Percentiles rank a stretch among this genome's conserved stretches.
Conservation (phyloP, 2,797 vertebrate genomes). For the Anabacerthia variegaticeps region DNA sequence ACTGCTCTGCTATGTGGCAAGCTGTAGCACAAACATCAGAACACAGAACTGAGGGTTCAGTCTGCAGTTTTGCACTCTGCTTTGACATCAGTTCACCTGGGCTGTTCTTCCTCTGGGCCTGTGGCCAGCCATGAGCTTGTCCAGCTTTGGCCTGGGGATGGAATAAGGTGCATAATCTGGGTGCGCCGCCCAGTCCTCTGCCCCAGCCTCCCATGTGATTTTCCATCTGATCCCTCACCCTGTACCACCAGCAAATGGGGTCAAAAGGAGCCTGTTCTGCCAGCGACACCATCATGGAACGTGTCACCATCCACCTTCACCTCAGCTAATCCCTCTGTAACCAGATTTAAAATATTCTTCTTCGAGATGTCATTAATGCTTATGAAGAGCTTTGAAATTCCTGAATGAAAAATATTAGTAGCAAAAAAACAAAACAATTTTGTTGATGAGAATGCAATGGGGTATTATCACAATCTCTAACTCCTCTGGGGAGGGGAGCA, state of each 20-base stretch:
- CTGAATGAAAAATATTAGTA: neutral
- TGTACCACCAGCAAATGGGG: fast-evolving
- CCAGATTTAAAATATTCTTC: neutral
- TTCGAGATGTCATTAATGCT: neutral
- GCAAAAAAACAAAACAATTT: neutral
- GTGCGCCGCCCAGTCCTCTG: neutral
- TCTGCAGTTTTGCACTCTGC: neutral
- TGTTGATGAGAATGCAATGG: neutral
- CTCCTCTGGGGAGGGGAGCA: neutral
- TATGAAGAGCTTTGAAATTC: neutral
- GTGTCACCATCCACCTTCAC: neutral
- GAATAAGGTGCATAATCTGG: fast-evolving
- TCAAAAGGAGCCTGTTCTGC: neutral
- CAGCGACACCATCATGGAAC: neutral
- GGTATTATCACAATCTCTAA: neutral
- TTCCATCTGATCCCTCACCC: neutral
- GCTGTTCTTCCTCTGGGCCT: neutral
- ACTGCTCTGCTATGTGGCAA: neutral
- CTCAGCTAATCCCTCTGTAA: neutral
- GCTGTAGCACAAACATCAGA: neutral
- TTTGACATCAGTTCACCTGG: neutral
- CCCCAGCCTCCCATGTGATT: neutral
- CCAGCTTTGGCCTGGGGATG: neutral
- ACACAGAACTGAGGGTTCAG: neutral
- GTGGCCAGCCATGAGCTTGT: fast-evolving